Conservation (phyloP, 2,888 invertebrate genomes). For the Drosophila conformis region DNA sequence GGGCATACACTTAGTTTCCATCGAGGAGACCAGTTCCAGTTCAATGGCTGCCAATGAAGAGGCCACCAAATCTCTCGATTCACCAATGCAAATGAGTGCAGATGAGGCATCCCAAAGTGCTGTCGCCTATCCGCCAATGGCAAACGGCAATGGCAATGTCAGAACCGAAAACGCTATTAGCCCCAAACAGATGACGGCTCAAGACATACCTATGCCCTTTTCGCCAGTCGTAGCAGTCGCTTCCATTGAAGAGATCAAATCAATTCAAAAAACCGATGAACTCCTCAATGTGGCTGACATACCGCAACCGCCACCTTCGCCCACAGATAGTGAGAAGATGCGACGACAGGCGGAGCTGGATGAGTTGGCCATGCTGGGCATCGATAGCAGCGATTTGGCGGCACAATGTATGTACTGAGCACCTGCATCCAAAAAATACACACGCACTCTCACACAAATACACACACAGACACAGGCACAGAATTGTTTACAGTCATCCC, state of each 20-base stretch:
- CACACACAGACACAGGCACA: slow-evolving; percentile 1
- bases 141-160: slow-evolving; percentile 42
- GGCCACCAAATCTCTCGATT: slow-evolving; percentile 22
- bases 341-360: slow-evolving; percentile 87
- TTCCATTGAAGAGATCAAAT: slow-evolving; percentile 15
- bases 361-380: slow-evolving; percentile 93
- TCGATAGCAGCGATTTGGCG: slow-evolving; percentile 90
- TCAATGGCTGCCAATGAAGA: slow-evolving; percentile 56
- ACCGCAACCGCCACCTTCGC: slow-evolving; percentile 79
- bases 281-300: slow-evolving; percentile 76
- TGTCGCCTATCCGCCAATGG: slow-evolving; percentile 4
- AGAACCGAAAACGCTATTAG: slow-evolving; percentile 10
- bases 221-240: slow-evolving; percentile 36
- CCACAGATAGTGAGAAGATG: slow-evolving; percentile 85
- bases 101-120: slow-evolving; percentile 38
- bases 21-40: slow-evolving; percentile 73
- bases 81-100: slow-evolving; percentile 38
- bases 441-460: slow-evolving; percentile 8
- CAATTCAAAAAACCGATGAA: slow-evolving; percentile 23
- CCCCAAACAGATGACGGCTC: slow-evolving; percentile 36
- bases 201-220: slow-evolving; percentile 73
- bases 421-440: slow-evolving; percentile 1
- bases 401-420: slow-evolving; percentile 84
- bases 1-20: slow-evolving; percentile 83
- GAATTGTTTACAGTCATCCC: not conserved